Conservation (phyloP, 2,797 vertebrate genomes). For the Arctocebus calabarensis region DNA sequence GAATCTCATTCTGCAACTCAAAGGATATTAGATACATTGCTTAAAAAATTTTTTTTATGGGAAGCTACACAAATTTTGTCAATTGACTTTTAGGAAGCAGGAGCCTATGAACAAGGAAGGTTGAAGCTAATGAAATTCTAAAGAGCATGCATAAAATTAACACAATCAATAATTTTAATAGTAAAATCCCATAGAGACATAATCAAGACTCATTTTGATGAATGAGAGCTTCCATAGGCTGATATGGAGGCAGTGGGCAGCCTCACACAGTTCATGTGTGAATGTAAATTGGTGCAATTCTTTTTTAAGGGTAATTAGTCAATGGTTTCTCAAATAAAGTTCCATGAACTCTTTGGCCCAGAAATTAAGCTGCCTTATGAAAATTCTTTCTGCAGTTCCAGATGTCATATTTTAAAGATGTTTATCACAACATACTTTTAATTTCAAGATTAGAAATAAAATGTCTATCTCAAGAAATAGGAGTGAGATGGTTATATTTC, state of each 20-base stretch:
- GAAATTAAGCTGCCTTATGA: background rate
- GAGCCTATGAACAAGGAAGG: slow-evolving; percentile 17
- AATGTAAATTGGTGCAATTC: background rate
- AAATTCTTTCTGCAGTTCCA: slow-evolving; percentile 17
- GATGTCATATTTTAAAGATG: background rate
- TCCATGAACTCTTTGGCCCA: background rate
- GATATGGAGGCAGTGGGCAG: background rate
- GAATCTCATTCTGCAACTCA: background rate
- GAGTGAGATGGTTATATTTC: background rate
- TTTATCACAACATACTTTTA: slow-evolving; percentile 6
- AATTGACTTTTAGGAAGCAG: slow-evolving; percentile 43
- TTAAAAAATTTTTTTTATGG: background rate
- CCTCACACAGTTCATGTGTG: background rate
- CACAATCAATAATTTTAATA: slow-evolving; percentile 36
- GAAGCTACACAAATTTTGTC: slow-evolving; percentile 33
- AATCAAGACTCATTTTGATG: background rate
- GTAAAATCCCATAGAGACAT: background rate
- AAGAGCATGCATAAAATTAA: background rate
- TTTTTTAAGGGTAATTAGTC: background rate
- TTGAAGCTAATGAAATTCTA: slow-evolving; percentile 36
- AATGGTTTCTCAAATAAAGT: slow-evolving; percentile 11
- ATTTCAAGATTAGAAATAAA: background rate
- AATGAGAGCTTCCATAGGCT: background rate
- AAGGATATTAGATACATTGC: slow-evolving; percentile 6
- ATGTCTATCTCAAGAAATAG: background rate